Evolutionary conservation across 2,797 vertebrate genomes (phyloP).

Genomic region (Pelobates cultripes): DNA sequence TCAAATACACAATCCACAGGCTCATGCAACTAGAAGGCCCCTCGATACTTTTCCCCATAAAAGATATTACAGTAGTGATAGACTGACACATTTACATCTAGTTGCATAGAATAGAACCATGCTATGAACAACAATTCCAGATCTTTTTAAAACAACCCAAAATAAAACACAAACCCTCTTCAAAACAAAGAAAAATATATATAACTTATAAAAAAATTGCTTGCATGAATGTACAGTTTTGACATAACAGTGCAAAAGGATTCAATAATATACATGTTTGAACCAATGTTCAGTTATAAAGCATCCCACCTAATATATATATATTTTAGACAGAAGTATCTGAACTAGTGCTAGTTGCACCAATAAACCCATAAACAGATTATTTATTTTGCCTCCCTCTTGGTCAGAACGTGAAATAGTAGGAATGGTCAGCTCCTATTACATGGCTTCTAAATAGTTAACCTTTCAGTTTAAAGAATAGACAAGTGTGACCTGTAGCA

Average conservation of each 20-base stretch:
- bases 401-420: background rate
- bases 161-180: constrained; percentile 70
- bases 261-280: constrained; percentile 77
- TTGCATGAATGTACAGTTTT: constrained; percentile 78
- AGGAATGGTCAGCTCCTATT: constrained; percentile 18
- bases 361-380: constrained; percentile 9
- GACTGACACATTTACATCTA: constrained; percentile 80
- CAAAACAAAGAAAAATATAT: constrained; percentile 47
- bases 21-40: constrained; percentile 92
- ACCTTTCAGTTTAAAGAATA: background rate
- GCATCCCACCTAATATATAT: constrained; percentile 66
- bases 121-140: constrained; percentile 83
- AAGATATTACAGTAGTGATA: constrained; percentile 86
- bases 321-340: constrained; percentile 65
- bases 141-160: constrained; percentile 74
- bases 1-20: constrained; percentile 90
- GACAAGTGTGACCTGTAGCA: constrained; percentile 3
- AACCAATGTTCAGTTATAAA: constrained; percentile 75
- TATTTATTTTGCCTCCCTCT: background rate
- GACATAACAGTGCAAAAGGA: constrained; percentile 94
- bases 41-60: constrained; percentile 66
- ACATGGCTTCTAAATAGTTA: constrained; percentile 10
- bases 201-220: constrained; percentile 74
- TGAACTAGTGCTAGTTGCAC: constrained; percentile 50
- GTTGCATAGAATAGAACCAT: constrained; percentile 99